These are phyloP conservation scores for Seira ritae DNA, from an alignment of 2,888 invertebrate species.

Conservation along the genomic window DNA sequence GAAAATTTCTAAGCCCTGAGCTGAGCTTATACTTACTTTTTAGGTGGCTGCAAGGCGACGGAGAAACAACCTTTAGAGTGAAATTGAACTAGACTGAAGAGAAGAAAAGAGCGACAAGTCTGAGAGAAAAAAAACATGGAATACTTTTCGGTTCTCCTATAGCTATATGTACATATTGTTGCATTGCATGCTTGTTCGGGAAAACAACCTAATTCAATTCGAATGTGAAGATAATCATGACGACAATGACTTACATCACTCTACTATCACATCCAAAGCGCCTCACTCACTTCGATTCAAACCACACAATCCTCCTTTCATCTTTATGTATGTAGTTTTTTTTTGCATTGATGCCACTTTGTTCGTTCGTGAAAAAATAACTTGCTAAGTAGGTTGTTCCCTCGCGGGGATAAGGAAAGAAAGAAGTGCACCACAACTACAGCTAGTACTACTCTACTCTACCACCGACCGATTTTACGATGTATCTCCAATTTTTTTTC, in stretches of 20 bases:
- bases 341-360: slow-evolving; percentile 24
- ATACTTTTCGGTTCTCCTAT: too few relatives aligned
- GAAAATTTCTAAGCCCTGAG: not conserved
- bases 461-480: slow-evolving; percentile 16
- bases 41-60: not conserved
- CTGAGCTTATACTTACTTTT: not conserved
- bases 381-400: not conserved
- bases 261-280: too few relatives aligned
- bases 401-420: slow-evolving; percentile 13
- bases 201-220: slow-evolving; percentile 36
- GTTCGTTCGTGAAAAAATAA: not conserved
- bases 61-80: slow-evolving; percentile 27
- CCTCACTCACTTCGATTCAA: not conserved
- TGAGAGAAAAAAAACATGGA: not conserved
- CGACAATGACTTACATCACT: slow-evolving; percentile 40
- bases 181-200: slow-evolving; percentile 13
- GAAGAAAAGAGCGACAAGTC: slow-evolving; percentile 12
- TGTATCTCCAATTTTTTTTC: not conserved
- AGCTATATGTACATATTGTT: slow-evolving; percentile 9
- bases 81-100: slow-evolving; percentile 35
- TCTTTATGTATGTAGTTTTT: not conserved
- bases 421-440: not conserved
- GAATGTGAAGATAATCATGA: slow-evolving; percentile 28
- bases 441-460: not conserved
- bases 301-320: not conserved